Conservation (phyloP, 2,113 vertebrate genomes). For the Cygnus atratus region DNA sequence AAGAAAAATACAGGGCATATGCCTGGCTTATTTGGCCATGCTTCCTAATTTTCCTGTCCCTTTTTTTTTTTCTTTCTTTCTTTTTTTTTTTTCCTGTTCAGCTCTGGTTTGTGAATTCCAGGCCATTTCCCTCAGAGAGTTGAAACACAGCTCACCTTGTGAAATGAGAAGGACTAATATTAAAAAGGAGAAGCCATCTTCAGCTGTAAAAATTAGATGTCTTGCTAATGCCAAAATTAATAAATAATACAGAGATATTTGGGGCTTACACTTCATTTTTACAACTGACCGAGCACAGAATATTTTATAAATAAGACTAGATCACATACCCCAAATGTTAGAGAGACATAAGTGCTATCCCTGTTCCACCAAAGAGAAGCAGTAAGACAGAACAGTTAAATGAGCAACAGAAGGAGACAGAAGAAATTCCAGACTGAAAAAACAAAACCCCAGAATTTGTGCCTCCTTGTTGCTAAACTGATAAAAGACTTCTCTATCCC, state of each 20-base stretch:
- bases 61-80: neutral
- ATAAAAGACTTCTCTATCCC: neutral
- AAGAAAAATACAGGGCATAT: neutral
- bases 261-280: neutral
- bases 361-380: neutral
- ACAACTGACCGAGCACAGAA: neutral
- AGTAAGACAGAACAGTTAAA: neutral
- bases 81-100: neutral
- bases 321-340: neutral
- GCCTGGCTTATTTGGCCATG: neutral
- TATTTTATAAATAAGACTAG: neutral
- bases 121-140: neutral
- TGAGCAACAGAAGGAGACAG: neutral
- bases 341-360: neutral
- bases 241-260: neutral
- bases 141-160: neutral
- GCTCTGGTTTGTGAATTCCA: neutral
- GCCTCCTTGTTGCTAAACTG: neutral
- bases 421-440: neutral
- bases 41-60: neutral
- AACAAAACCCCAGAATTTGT: neutral
- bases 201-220: neutral
- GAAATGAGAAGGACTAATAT: neutral
- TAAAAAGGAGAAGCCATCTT: neutral
- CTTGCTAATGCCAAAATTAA: conserved; percentile 1